Percentiles rank a stretch among this genome's conserved stretches.
Conservation (phyloP, 2,113 vertebrate genomes). For the Centropus bengalensis region DNA sequence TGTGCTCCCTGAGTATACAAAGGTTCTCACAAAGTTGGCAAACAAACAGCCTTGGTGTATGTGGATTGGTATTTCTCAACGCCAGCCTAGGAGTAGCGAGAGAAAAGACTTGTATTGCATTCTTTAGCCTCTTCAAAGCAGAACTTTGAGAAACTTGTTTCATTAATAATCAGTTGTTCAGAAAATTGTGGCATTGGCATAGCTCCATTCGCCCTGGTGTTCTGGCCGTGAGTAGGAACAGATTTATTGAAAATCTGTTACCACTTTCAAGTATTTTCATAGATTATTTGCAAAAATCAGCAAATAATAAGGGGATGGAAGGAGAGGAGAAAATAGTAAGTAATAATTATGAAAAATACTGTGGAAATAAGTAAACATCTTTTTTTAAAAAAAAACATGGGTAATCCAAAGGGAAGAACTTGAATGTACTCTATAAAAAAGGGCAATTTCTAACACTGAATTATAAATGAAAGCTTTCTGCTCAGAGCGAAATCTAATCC, state of each 20-base stretch:
- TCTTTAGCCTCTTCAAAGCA: not conserved
- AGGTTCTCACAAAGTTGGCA: not conserved
- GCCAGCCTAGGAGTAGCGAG: not conserved
- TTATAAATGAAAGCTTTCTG: not conserved
- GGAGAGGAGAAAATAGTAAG: not conserved
- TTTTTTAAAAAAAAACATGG: not conserved
- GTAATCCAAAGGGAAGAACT: not conserved
- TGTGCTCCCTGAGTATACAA: not conserved
- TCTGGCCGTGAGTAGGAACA: not conserved
- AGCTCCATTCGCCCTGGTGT: not conserved
- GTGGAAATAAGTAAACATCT: not conserved
- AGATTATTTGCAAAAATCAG: not conserved
- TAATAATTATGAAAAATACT: not conserved
- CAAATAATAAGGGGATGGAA: not conserved
- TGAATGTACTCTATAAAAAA: not conserved
- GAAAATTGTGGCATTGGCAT: not conserved
- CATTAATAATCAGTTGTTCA: not conserved
- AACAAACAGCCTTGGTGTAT: not conserved
- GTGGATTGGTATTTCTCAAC: not conserved
- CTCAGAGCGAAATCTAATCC: not conserved
- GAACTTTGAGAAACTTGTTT: not conserved
- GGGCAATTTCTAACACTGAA: not conserved
- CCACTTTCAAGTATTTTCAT: not conserved
- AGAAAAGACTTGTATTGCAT: fast-evolving
- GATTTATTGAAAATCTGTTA: not conserved